Evolutionary conservation across 2,113 vertebrate genomes (phyloP).

Genomic region (Alligator mississippiensis): DNA sequence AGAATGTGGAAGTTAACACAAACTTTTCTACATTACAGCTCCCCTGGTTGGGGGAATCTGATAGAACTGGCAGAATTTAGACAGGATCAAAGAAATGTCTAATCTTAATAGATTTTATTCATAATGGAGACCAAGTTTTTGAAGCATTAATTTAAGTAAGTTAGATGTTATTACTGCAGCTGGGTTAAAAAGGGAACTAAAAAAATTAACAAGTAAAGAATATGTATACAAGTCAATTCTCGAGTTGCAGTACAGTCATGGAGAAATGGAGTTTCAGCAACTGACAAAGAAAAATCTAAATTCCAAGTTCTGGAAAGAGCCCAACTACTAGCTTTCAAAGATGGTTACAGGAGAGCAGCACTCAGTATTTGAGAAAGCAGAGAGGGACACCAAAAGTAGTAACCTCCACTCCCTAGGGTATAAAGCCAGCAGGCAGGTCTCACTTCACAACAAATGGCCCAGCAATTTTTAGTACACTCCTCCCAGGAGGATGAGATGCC

Average conservation of each 20-base stretch:
- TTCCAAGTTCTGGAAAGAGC: neutral
- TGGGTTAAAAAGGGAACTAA: neutral
- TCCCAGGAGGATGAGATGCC: neutral
- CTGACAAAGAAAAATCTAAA: neutral
- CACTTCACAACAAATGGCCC: neutral
- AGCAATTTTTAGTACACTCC: neutral
- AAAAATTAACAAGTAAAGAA: neutral
- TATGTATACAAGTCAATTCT: neutral
- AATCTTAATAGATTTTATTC: neutral
- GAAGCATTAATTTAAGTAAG: neutral
- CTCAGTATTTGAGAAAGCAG: neutral
- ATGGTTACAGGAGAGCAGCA: neutral
- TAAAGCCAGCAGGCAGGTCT: neutral
- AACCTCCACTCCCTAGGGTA: neutral
- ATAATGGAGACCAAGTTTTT: neutral
- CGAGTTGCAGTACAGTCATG: neutral
- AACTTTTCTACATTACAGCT: neutral
- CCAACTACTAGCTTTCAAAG: neutral
- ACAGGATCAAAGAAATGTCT: neutral
- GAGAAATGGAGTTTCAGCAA: neutral
- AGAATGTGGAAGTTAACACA: neutral
- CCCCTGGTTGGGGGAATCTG: neutral
- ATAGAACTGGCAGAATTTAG: neutral
- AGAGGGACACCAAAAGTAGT: neutral
- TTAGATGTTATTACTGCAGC: neutral